Evolutionary conservation across 2,113 vertebrate species (phyloP).

Genomic region (Bubo blakistoni): DNA sequence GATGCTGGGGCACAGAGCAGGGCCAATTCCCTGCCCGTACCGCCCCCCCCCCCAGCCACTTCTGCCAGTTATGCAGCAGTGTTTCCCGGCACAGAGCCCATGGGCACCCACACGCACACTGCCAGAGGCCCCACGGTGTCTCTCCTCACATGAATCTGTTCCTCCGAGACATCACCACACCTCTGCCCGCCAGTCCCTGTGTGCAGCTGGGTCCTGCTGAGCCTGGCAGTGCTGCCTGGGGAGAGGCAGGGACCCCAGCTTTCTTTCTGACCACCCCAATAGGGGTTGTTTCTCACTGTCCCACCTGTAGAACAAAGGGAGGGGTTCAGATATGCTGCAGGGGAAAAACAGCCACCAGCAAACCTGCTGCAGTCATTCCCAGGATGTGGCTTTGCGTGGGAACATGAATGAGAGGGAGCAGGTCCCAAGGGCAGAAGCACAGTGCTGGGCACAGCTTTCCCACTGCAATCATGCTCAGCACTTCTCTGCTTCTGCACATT

Average conservation of each 20-base stretch:
- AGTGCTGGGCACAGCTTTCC: background rate
- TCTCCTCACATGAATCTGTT: background rate
- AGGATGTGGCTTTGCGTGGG: background rate
- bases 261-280: background rate
- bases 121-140: rapidly evolving
- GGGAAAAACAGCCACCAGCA: background rate
- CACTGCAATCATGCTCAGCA: background rate
- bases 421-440: background rate
- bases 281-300: background rate
- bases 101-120: background rate
- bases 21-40: background rate
- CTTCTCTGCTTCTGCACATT: background rate
- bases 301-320: background rate
- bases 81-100: background rate
- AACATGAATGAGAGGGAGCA: background rate
- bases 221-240: background rate
- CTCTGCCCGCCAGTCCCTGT: rapidly evolving
- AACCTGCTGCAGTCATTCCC: background rate
- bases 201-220: background rate
- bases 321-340: background rate
- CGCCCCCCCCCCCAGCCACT: background rate
- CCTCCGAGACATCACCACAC: rapidly evolving
- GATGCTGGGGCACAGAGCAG: background rate
- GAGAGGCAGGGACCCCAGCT: background rate
- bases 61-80: background rate